A percentile compares a stretch with the other conserved stretches of the same genome.
phyloP scores from a whole-genome alignment of 2,797 vertebrate species.

The Lagocephalus sceleratus region DNA sequence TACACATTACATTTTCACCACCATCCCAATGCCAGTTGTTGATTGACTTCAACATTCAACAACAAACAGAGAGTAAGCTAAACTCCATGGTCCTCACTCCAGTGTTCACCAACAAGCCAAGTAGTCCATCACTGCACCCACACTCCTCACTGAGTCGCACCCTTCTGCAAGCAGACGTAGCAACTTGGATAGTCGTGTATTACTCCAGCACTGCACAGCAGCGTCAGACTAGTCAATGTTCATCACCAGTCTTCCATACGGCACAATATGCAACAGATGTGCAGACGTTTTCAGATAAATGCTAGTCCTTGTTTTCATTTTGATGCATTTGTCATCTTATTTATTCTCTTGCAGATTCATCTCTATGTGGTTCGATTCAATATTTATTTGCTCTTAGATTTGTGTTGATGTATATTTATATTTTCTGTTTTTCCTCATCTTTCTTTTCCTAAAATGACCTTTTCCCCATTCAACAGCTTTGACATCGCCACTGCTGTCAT shows the following conservation, averaged over 20 bases:
- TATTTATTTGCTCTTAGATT: conserved; percentile 20
- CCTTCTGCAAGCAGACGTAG: conserved; percentile 58
- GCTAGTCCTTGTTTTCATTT: conserved; percentile 25
- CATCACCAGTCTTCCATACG: conserved; percentile 76
- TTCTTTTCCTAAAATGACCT: conserved; percentile 15
- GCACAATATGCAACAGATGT: conserved; percentile 72
- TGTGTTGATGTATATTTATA: conserved; percentile 31
- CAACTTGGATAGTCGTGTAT: conserved; percentile 53
- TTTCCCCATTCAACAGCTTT: conserved; percentile 7
- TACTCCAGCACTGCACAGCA: conserved; percentile 48
- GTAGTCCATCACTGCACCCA: conserved; percentile 59
- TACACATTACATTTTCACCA: conserved; percentile 53
- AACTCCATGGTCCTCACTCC: conserved; percentile 36
- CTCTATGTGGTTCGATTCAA: conserved; percentile 31
- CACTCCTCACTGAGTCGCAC: conserved; percentile 48
- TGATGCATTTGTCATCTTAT: conserved; percentile 23
- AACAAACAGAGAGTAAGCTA: conserved; percentile 41
- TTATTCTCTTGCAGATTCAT: conserved; percentile 37
- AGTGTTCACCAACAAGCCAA: conserved; percentile 67
- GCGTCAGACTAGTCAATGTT: conserved; percentile 53
- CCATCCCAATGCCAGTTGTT: conserved; percentile 34
- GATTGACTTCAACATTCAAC: conserved; percentile 53
- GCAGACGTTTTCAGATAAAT: conserved; percentile 59
- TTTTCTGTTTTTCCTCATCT: conserved; percentile 4
- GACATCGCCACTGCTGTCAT: conserved; percentile 22